Conservation (phyloP, 2,888 invertebrate genomes). For the Carcina quercana region DNA sequence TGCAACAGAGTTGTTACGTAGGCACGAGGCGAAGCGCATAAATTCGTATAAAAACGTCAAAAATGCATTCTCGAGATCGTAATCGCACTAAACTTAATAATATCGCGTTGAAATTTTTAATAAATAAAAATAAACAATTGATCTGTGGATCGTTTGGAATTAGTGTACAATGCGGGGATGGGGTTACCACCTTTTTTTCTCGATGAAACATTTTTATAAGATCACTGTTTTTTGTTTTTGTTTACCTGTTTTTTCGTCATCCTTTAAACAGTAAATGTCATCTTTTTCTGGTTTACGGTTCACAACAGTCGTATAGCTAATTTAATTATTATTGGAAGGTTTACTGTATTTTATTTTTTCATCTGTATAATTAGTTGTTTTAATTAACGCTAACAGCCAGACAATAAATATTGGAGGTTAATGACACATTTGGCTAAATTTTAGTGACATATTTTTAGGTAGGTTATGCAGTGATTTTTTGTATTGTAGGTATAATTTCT, state of each 20-base stretch:
- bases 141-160: slow-evolving; percentile 53
- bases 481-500: too few relatives aligned
- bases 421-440: too few relatives aligned
- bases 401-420: too few relatives aligned
- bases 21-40: slow-evolving; percentile 50
- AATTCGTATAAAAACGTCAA: slow-evolving; percentile 72
- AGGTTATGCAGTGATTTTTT: too few relatives aligned
- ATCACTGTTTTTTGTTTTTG: slow-evolving; percentile 2
- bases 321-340: slow-evolving; percentile 2
- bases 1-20: slow-evolving; percentile 13
- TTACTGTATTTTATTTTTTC: background rate
- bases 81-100: slow-evolving; percentile 71
- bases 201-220: slow-evolving; percentile 1
- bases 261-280: slow-evolving; percentile 9
- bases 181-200: slow-evolving; percentile 24
- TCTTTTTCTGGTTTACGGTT: slow-evolving; percentile 7
- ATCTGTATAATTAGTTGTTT: too few relatives aligned
- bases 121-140: slow-evolving; percentile 64
- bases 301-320: slow-evolving; percentile 4
- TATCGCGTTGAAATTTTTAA: slow-evolving; percentile 67
- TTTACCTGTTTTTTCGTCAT: background rate
- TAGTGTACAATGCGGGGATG: slow-evolving; percentile 49
- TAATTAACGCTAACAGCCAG: too few relatives aligned
- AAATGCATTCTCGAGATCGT: slow-evolving; percentile 70
- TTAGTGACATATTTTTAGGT: too few relatives aligned